Percentiles rank a stretch among this genome's conserved stretches.
phyloP scores from a whole-genome alignment of 2,888 invertebrate species.

The Acanthosepion pharaonis region DNA sequence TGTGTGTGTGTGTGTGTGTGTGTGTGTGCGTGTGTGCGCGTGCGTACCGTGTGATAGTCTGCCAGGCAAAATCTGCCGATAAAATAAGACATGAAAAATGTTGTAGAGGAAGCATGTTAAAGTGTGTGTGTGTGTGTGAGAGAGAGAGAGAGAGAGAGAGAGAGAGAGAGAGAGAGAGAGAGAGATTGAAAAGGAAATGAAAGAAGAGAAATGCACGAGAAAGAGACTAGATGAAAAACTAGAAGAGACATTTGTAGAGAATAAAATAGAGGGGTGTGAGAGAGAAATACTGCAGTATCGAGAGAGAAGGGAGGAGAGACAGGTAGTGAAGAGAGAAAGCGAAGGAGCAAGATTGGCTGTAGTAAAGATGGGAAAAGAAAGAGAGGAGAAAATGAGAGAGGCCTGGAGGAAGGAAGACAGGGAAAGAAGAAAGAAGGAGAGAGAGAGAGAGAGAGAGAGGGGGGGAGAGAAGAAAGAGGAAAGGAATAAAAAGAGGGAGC shows the following conservation, averaged over 20 bases:
- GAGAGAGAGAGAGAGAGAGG: background rate
- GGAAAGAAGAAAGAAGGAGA: background rate
- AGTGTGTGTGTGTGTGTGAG: background rate
- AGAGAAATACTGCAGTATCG: background rate
- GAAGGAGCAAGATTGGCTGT: no score
- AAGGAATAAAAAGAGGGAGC: background rate
- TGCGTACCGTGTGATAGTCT: no score
- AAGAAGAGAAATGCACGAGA: background rate
- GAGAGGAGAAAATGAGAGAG: background rate
- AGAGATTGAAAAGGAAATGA: background rate
- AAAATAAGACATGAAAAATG: background rate
- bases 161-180: background rate
- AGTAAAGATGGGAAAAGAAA: background rate
- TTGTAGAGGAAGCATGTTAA: background rate
- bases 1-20: no score
- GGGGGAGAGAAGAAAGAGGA: background rate
- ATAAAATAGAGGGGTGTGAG: no score
- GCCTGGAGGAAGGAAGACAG: background rate
- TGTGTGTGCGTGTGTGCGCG: no score
- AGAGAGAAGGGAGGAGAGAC: background rate
- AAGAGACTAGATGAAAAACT: no score
- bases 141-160: background rate
- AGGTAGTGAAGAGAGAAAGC: no score
- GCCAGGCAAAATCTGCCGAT: background rate
- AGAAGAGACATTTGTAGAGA: background rate